Conservation (phyloP, 2,888 invertebrate genomes). For the Lysandra bellargus region DNA sequence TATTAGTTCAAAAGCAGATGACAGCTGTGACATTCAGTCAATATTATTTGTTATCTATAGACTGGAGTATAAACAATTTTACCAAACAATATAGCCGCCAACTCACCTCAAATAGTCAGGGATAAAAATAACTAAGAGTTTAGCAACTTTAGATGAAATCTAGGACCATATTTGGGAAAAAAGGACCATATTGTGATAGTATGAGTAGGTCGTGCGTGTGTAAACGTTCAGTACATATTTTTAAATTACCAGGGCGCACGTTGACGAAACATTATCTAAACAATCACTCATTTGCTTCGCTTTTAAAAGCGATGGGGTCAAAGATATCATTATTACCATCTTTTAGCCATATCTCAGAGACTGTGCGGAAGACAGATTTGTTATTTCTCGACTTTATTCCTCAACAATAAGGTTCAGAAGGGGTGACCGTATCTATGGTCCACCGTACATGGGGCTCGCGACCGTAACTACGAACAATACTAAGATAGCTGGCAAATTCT, state of each 20-base stretch:
- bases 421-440: background rate
- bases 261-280: constrained; percentile 15
- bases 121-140: too few relatives aligned
- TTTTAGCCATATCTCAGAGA: constrained; percentile 25
- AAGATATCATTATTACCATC: constrained; percentile 29
- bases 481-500: constrained; percentile 44
- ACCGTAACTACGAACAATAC: constrained; percentile 49
- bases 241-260: background rate
- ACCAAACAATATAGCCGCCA: too few relatives aligned
- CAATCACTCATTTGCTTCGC: constrained; percentile 25
- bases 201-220: background rate
- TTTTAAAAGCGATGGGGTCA: constrained; percentile 29
- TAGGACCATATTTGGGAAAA: background rate
- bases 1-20: too few relatives aligned
- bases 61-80: too few relatives aligned
- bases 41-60: too few relatives aligned
- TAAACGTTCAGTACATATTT: background rate
- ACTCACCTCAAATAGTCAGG: too few relatives aligned
- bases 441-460: constrained; percentile 11
- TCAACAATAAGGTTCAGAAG: background rate
- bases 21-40: too few relatives aligned
- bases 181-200: too few relatives aligned
- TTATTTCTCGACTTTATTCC: background rate
- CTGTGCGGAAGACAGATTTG: background rate
- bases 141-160: background rate